phyloP scores from a whole-genome alignment of 2,113 vertebrate species.

The Regulus satrapa region DNA sequence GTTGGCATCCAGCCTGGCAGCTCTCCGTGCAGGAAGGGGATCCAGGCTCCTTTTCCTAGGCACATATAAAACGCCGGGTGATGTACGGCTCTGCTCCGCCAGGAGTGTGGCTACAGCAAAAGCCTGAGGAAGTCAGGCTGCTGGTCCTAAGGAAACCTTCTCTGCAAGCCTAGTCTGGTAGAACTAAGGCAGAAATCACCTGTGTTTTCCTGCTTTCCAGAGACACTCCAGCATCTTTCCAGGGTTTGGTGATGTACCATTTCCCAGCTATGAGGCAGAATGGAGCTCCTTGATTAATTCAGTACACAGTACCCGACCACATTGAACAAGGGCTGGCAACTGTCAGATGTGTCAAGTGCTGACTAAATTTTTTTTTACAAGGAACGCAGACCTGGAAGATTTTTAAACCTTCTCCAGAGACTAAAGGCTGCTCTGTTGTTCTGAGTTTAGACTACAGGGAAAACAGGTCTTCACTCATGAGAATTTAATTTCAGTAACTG shows the following conservation, averaged over 20 bases:
- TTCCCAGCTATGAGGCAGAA: neutral
- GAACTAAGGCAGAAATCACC: neutral
- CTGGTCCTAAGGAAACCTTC: neutral
- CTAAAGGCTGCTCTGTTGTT: neutral
- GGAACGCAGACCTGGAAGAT: conserved; percentile 5
- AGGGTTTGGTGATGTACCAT: neutral
- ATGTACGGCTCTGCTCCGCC: neutral
- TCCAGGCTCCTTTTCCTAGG: neutral
- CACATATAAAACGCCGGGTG: conserved; percentile 10
- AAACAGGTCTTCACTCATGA: neutral
- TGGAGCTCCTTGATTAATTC: neutral
- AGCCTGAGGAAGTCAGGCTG: neutral
- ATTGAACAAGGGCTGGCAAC: neutral
- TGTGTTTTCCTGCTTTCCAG: neutral
- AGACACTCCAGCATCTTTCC: neutral
- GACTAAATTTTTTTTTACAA: conserved; percentile 10
- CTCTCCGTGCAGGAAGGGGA: neutral
- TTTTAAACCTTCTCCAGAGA: conserved; percentile 10
- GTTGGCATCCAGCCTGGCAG: neutral
- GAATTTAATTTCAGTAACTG: neutral
- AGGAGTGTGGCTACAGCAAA: neutral
- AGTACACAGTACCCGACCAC: neutral
- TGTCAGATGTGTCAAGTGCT: neutral
- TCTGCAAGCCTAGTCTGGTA: neutral
- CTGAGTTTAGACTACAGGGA: neutral